Percentiles rank a stretch among this genome's conserved stretches.
Conservation (phyloP, 2,113 vertebrate genomes). For the Dasyprocta punctata region DNA sequence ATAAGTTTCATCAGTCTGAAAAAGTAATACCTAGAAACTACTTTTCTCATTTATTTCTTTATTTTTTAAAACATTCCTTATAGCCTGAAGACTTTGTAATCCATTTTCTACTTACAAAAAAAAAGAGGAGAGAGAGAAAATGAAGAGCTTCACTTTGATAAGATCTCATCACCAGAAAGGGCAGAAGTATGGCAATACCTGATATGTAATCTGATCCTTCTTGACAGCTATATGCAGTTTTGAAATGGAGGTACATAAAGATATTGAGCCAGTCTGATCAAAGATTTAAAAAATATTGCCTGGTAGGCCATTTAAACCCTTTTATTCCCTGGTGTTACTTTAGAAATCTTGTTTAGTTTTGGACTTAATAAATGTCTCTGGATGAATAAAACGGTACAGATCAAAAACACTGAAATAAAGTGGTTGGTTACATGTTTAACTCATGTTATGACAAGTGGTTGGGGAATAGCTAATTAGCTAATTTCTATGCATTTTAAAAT, state of each 20-base stretch:
- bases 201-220: slow-evolving; percentile 69
- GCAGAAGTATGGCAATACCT: slow-evolving; percentile 71
- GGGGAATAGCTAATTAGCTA: slow-evolving; percentile 57
- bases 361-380: slow-evolving; percentile 39
- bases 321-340: slow-evolving; percentile 18
- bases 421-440: background rate
- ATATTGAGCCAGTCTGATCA: slow-evolving; percentile 53
- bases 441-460: background rate
- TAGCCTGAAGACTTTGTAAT: slow-evolving; percentile 53
- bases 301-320: slow-evolving; percentile 52
- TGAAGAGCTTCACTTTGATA: slow-evolving; percentile 62
- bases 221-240: slow-evolving; percentile 64
- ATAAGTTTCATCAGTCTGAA: background rate
- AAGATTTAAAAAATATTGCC: slow-evolving; percentile 51
- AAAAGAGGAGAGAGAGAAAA: slow-evolving; percentile 13
- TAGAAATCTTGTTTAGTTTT: slow-evolving; percentile 62
- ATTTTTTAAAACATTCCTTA: slow-evolving; percentile 26
- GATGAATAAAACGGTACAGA: slow-evolving; percentile 7
- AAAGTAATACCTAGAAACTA: background rate
- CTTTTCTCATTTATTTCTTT: background rate
- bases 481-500: slow-evolving; percentile 64
- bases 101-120: slow-evolving; percentile 48
- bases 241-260: slow-evolving; percentile 39
- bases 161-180: slow-evolving; percentile 53
- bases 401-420: slow-evolving; percentile 11